Evolutionary conservation across 2,888 invertebrate species (phyloP).

Genomic region (Caenorhabditis afra): DNA sequence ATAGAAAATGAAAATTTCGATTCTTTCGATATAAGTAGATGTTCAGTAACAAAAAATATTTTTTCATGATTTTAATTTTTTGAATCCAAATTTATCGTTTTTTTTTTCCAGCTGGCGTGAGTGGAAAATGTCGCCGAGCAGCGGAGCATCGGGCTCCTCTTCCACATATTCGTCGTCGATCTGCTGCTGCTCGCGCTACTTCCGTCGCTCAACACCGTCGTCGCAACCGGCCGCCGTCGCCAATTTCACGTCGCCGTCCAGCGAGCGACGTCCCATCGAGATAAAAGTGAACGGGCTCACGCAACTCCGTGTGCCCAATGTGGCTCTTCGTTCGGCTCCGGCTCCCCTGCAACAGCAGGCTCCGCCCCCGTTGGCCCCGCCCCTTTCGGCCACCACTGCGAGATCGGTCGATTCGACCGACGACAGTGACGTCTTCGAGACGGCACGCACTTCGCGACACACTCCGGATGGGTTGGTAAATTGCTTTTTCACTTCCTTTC

Average conservation of each 20-base stretch:
- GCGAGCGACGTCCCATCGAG: conserved; percentile 20
- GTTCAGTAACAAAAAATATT: too few species aligned
- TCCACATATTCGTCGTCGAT: conserved; percentile 15
- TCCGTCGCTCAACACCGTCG: conserved; percentile 12
- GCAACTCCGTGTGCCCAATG: conserved; percentile 19
- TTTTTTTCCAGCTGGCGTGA: too few species aligned
- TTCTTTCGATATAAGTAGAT: too few species aligned
- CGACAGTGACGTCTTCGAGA: conserved; percentile 17
- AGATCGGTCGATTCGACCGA: neutral
- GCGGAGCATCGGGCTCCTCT: conserved; percentile 1
- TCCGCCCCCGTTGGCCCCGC: too few species aligned
- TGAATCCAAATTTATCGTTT: too few species aligned
- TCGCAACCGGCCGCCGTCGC: neutral
- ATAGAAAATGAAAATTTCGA: too few species aligned
- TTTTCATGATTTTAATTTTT: too few species aligned
- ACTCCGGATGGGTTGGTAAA: conserved; percentile 22
- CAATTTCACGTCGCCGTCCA: neutral
- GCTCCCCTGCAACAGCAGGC: too few species aligned
- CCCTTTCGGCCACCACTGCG: conserved; percentile 1
- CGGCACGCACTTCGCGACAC: conserved; percentile 29
- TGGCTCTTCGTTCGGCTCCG: conserved; percentile 4
- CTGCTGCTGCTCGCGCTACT: conserved; percentile 38
- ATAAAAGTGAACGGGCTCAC: conserved; percentile 44
- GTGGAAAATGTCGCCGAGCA: too few species aligned
- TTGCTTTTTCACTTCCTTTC: too few species aligned